Percentiles rank a stretch among this genome's conserved stretches.
Evolutionary conservation across 2,888 invertebrate genomes (phyloP).

Genomic region (Andrena bicolor): DNA sequence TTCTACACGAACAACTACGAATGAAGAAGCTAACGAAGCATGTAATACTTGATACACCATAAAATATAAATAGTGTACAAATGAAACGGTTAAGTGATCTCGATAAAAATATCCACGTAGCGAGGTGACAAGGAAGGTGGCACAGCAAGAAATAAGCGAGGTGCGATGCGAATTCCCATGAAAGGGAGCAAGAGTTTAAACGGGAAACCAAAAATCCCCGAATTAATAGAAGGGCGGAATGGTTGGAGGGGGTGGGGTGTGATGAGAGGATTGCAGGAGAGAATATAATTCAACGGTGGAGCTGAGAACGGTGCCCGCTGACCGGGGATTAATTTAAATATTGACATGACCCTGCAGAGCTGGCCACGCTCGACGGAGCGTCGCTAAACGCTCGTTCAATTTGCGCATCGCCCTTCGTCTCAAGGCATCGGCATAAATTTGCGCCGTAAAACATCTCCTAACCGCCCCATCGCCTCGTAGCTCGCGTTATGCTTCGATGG

Average conservation of each 20-base stretch:
- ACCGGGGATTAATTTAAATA: constrained; percentile 78
- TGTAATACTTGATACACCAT: too few relatives aligned
- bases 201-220: neutral
- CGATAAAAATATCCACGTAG: neutral
- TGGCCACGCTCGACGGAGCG: constrained; percentile 74
- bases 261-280: constrained; percentile 34
- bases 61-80: too few relatives aligned
- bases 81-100: too few relatives aligned
- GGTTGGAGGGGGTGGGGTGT: constrained; percentile 15
- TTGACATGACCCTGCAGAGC: constrained; percentile 76
- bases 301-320: constrained; percentile 62
- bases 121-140: too few relatives aligned
- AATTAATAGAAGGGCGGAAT: constrained; percentile 42
- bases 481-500: constrained; percentile 33
- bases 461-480: constrained; percentile 39
- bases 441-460: constrained; percentile 63
- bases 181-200: neutral
- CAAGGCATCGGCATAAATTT: constrained; percentile 71
- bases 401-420: constrained; percentile 69
- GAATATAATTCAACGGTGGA: constrained; percentile 67
- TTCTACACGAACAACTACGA: too few relatives aligned
- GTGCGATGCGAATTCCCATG: neutral
- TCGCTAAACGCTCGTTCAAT: constrained; percentile 79
- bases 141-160: neutral
- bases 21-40: too few relatives aligned